These are phyloP conservation scores for Plectrocnemia conspersa DNA, from an alignment of 1,140 invertebrate species.

Conservation along the genomic window DNA sequence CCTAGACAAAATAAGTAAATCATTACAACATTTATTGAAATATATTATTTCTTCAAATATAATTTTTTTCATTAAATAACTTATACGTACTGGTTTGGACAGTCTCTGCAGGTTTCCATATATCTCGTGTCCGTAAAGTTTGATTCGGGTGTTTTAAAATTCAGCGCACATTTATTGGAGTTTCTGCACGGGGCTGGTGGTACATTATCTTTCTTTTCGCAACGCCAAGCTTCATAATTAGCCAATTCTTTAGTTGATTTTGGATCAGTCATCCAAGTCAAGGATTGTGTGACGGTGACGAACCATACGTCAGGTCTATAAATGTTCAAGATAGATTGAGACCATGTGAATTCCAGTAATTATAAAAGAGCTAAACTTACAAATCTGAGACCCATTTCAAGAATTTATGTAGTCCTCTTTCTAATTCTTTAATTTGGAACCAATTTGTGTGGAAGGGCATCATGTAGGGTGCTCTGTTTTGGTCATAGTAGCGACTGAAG, in stretches of 20 bases:
- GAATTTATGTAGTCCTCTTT: slow-evolving; percentile 81
- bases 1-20: slow-evolving; percentile 37
- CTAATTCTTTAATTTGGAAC: slow-evolving; percentile 86
- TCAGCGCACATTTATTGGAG: slow-evolving; percentile 77
- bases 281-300: slow-evolving; percentile 82
- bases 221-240: slow-evolving; percentile 77
- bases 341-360: not conserved
- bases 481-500: slow-evolving; percentile 78
- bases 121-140: slow-evolving; percentile 80
- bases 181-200: slow-evolving; percentile 73
- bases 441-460: slow-evolving; percentile 93
- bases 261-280: slow-evolving; percentile 88
- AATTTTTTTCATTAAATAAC: not conserved
- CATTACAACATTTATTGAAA: not conserved
- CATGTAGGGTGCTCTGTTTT: slow-evolving; percentile 87
- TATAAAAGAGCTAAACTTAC: slow-evolving; percentile 53
- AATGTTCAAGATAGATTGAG: slow-evolving; percentile 9
- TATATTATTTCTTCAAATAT: not conserved
- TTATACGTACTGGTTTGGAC: slow-evolving; percentile 66
- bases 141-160: slow-evolving; percentile 68
- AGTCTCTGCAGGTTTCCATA: slow-evolving; percentile 81
- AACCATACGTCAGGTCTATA: slow-evolving; percentile 82
- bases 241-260: slow-evolving; percentile 62
- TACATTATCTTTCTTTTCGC: slow-evolving; percentile 67
- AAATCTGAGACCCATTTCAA: slow-evolving; percentile 72